phyloP scores from a whole-genome alignment of 2,888 invertebrate species.

The Carcina quercana region DNA sequence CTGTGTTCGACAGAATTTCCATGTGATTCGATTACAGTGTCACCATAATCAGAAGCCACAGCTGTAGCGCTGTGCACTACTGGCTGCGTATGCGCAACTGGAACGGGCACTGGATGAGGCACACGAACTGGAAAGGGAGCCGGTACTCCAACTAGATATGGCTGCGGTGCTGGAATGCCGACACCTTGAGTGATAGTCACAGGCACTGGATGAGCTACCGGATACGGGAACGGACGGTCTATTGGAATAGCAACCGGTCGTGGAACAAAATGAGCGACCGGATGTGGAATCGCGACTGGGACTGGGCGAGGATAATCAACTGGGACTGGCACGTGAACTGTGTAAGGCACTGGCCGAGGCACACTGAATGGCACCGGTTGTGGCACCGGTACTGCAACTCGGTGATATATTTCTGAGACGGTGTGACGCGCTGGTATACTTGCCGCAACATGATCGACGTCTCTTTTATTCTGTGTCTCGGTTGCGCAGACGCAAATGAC shows the following conservation, averaged over 20 bases:
- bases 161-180: conserved; percentile 69
- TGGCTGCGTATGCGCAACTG: conserved; percentile 20
- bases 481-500: conserved; percentile 10
- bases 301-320: conserved; percentile 42
- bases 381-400: conserved; percentile 68
- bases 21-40: conserved; percentile 16
- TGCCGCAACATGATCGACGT: conserved; percentile 9
- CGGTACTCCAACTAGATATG: conserved; percentile 58
- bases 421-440: conserved; percentile 49
- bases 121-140: conserved; percentile 53
- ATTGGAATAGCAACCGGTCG: conserved; percentile 62
- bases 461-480: conserved; percentile 27
- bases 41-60: conserved; percentile 9
- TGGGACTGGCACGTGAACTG: conserved; percentile 45
- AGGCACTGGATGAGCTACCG: conserved; percentile 69
- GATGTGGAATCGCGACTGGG: conserved; percentile 50
- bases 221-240: conserved; percentile 71
- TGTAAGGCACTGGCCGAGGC: conserved; percentile 55
- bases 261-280: conserved; percentile 53
- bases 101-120: conserved; percentile 42
- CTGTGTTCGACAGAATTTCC: conserved; percentile 21
- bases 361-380: conserved; percentile 62
- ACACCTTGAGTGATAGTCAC: conserved; percentile 67
- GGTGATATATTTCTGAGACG: conserved; percentile 58
- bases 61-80: conserved; percentile 1